Percentiles rank a stretch among this genome's conserved stretches.
Conservation (phyloP, 2,888 invertebrate genomes). For the Chrysodeixis includens region DNA sequence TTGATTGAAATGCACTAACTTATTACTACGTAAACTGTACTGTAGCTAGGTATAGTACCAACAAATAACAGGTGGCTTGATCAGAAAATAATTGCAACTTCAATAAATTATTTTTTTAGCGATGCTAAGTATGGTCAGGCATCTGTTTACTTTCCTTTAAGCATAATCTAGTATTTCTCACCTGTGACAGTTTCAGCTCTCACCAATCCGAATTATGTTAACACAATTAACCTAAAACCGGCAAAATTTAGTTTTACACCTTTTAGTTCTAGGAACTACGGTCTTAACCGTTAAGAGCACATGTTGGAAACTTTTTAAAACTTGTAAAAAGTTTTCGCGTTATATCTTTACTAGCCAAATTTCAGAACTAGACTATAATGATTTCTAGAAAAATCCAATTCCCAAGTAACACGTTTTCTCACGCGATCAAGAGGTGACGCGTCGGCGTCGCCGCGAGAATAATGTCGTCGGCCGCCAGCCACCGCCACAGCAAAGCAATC, state of each 20-base stretch:
- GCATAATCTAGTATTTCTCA: conserved; percentile 2
- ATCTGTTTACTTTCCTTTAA: background rate
- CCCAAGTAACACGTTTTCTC: conserved; percentile 76
- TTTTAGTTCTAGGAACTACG: conserved; percentile 41
- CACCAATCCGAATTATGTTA: background rate
- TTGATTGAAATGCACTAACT: background rate
- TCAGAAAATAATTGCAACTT: background rate
- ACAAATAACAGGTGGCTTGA: conserved; percentile 6
- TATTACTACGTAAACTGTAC: conserved; percentile 41
- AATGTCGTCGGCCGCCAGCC: conserved; percentile 78
- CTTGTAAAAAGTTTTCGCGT: conserved; percentile 25
- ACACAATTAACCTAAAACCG: background rate
- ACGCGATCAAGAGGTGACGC: conserved; percentile 80
- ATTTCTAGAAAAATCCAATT: conserved; percentile 77
- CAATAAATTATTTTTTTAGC: background rate
- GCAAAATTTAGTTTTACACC: conserved; percentile 17
- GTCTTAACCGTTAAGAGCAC: conserved; percentile 60
- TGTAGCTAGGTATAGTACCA: background rate
- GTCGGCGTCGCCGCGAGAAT: conserved; percentile 79
- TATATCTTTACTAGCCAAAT: conserved; percentile 31
- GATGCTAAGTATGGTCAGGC: background rate
- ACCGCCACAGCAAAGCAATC: conserved; percentile 73
- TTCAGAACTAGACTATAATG: conserved; percentile 50
- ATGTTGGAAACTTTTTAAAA: conserved; percentile 50
- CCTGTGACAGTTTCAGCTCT: background rate